phyloP scores from a whole-genome alignment of 2,888 invertebrate genomes.

The Cylloceria caligata region DNA sequence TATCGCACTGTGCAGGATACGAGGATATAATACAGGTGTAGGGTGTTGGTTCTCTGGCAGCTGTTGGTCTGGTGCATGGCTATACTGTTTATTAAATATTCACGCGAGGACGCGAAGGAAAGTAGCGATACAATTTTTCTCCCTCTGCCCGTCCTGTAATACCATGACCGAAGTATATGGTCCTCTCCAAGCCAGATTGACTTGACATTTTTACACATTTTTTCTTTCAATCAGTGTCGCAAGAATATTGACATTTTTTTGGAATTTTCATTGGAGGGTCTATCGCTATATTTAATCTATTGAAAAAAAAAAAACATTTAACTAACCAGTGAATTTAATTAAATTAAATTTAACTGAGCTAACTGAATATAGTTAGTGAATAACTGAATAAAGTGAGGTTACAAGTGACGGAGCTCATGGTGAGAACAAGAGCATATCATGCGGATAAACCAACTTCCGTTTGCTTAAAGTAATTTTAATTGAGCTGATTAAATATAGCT shows the following conservation, averaged over 20 bases:
- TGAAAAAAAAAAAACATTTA: too few relatives aligned
- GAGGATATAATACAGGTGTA: slow-evolving; percentile 1
- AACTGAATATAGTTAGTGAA: too few relatives aligned
- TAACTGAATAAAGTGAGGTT: too few relatives aligned
- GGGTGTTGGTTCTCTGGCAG: slow-evolving; percentile 17
- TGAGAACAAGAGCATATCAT: too few relatives aligned
- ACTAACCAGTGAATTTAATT: too few relatives aligned
- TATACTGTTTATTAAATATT: slow-evolving; percentile 67
- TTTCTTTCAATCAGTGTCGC: neutral
- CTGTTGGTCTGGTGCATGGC: slow-evolving; percentile 59
- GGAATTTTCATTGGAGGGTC: neutral
- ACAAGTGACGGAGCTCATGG: too few relatives aligned
- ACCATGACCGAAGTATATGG: slow-evolving; percentile 7
- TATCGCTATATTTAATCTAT: too few relatives aligned
- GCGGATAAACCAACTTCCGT: too few relatives aligned
- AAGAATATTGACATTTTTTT: neutral
- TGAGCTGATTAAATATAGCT: too few relatives aligned
- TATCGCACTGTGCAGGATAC: slow-evolving; percentile 1
- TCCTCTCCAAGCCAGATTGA: neutral
- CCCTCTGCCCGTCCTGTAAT: slow-evolving; percentile 38
- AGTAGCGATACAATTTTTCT: slow-evolving; percentile 64
- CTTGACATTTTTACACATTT: neutral
- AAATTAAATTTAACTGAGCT: too few relatives aligned
- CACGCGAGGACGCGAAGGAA: slow-evolving; percentile 60
- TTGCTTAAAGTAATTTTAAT: too few relatives aligned